These are phyloP conservation scores for Spea bombifrons DNA, from an alignment of 2,113 vertebrate species.

Conservation along the genomic window DNA sequence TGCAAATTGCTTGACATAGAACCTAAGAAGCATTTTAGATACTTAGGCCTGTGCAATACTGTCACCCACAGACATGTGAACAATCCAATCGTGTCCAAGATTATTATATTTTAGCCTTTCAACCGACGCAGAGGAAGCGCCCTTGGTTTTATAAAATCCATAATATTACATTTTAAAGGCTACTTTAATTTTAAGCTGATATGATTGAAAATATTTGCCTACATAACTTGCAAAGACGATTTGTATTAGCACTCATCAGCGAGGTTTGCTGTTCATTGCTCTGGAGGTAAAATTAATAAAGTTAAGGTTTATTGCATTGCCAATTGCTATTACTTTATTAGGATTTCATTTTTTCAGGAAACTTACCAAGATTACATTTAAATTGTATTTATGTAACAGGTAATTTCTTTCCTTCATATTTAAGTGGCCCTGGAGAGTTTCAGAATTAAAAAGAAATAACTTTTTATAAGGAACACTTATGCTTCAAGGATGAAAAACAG, in stretches of 20 bases:
- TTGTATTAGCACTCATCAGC: background rate
- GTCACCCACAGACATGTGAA: too few relatives aligned
- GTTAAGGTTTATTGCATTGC: background rate
- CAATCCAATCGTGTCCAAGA: too few relatives aligned
- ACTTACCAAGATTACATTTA: slow-evolving; percentile 18
- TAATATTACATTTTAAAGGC: too few relatives aligned
- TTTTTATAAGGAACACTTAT: slow-evolving; percentile 35
- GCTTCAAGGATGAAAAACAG: slow-evolving; percentile 42
- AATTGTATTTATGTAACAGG: slow-evolving; percentile 29
- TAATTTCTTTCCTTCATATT: slow-evolving; percentile 31
- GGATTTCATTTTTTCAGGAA: slow-evolving; percentile 18
- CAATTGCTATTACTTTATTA: slow-evolving; percentile 20
- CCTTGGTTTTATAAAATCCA: too few relatives aligned
- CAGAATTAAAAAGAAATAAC: slow-evolving; percentile 43
- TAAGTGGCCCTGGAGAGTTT: slow-evolving; percentile 19
- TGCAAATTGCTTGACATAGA: too few relatives aligned
- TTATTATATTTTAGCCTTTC: too few relatives aligned
- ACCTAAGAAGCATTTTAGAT: too few relatives aligned
- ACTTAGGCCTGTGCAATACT: too few relatives aligned
- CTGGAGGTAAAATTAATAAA: background rate
- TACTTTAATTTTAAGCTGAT: too few relatives aligned
- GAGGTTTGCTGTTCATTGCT: background rate
- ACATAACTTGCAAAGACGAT: too few relatives aligned
- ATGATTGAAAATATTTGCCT: too few relatives aligned
- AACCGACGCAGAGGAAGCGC: too few relatives aligned